Evolutionary conservation across 2,888 invertebrate species (phyloP), one percentile per base, ranked within the genome.

Genomic region (Ryuthela nishihirai): DNA sequence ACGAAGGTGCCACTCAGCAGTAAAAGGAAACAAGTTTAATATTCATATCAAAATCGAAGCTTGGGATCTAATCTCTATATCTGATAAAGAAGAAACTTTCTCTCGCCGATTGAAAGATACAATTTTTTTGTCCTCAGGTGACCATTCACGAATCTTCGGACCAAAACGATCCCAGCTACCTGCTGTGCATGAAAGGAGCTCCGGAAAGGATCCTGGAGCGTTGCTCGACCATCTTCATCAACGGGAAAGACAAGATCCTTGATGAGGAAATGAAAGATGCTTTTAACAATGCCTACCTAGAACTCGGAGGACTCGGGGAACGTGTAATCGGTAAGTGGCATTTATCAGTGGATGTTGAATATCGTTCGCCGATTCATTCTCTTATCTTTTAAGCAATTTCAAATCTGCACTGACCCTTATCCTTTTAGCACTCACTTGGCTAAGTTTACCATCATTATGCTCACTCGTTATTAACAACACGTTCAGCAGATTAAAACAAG

Each of bases 131-230:
- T n/a, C n/a, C n/a, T n/a, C 26, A 56, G 63, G 64, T 67, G 9
- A 67, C 69, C 9, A 64, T 70, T 29, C 69, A 69, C 29, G 68
- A 68, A 38, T 58, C 63, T n/a, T 60, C 67, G 20, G 67, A 66
- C 36, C 70, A 73, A 24, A 38, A 39, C 17, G 44, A 53, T 21
- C 53, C 53, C 9, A 84, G 42, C 54, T 74, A 76, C 67, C 65
- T 60, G 93, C 82, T 88, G 72, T 94, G 86, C 47, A 97, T 97
- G 95, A 97, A 78, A 70, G 78, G 78, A 20, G 81, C 81, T 24
- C 81, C 98, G 3, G 98, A 98, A 77, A 82, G 94, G 70, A 93
- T 98, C 69, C 71, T 98, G 70, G 94, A 94, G 76, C 76, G 80
- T 34, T 87, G 86, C 70, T 74, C 78, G 1, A 79, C 78, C 3